Percentiles rank a stretch among this genome's conserved stretches.
These are phyloP conservation scores for Caenorhabditis virilis DNA, from an alignment of 2,888 invertebrate genomes.

Conservation along the genomic window DNA sequence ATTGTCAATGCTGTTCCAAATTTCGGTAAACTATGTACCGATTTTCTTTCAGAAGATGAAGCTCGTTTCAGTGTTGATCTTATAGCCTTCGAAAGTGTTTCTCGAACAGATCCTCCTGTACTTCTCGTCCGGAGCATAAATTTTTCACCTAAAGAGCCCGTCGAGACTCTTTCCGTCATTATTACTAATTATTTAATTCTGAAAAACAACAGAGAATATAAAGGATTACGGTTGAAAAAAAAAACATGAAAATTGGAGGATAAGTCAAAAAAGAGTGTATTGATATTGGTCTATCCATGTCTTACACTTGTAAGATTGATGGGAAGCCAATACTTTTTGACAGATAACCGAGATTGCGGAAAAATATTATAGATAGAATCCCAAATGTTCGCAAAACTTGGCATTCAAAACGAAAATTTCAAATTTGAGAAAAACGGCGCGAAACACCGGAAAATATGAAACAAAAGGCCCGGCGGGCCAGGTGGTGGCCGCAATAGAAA, in stretches of 20 bases:
- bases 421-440: no score
- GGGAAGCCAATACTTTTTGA: slow-evolving; percentile 15
- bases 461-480: no score
- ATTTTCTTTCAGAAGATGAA: slow-evolving; percentile 28
- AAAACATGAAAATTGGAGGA: background rate
- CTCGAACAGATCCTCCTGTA: slow-evolving; percentile 34
- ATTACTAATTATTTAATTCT: slow-evolving; percentile 12
- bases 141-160: slow-evolving; percentile 42
- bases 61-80: slow-evolving; percentile 37
- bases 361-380: no score
- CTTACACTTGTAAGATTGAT: slow-evolving; percentile 25
- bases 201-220: slow-evolving; percentile 11
- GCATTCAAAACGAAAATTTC: no score
- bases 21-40: slow-evolving; percentile 15
- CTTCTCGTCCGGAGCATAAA: slow-evolving; percentile 37
- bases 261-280: slow-evolving; percentile 5
- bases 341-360: slow-evolving; percentile 16
- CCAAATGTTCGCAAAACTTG: no score
- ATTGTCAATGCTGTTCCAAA: slow-evolving; percentile 28
- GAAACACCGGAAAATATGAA: no score
- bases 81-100: slow-evolving; percentile 40
- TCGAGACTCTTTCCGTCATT: slow-evolving; percentile 40
- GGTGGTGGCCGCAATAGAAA: no score
- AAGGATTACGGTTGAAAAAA: no score
- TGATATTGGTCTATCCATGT: slow-evolving; percentile 21